Percentiles rank a stretch among this genome's conserved stretches.
Conservation (phyloP, 2,888 invertebrate species). For the Bedellia somnulentella region DNA sequence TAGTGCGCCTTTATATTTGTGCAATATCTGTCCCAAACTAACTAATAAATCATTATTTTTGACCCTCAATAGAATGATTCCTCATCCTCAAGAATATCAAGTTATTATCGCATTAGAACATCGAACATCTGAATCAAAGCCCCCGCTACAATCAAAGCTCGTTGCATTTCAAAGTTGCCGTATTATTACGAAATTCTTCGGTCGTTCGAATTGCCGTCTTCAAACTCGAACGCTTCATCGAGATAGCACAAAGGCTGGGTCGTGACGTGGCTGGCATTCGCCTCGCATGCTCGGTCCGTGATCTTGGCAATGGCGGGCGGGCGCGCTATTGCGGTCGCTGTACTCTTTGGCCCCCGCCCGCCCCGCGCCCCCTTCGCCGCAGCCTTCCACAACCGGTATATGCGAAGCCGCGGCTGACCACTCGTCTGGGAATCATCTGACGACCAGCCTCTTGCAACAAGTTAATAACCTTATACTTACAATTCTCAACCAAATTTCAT, state of each 20-base stretch:
- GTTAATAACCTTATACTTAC: no score
- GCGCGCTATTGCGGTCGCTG: constrained; percentile 50
- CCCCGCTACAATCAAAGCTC: no score
- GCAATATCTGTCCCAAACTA: no score
- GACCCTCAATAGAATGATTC: no score
- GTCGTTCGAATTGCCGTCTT: constrained; percentile 36
- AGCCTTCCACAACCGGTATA: constrained; percentile 7
- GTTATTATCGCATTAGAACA: no score
- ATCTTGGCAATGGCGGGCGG: constrained; percentile 63
- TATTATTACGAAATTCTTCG: constrained; percentile 15
- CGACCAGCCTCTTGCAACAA: constrained; percentile 47
- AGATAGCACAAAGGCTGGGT: constrained; percentile 37
- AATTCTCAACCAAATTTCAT: no score
- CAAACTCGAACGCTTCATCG: constrained; percentile 42
- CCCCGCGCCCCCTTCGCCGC: constrained; percentile 11
- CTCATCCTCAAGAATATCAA: no score
- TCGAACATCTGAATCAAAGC: no score
- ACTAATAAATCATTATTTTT: no score
- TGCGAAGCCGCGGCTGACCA: constrained; percentile 23
- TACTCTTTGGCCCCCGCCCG: constrained; percentile 27
- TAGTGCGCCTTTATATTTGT: no score
- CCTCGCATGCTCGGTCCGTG: constrained; percentile 56
- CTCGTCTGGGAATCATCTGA: constrained; percentile 48
- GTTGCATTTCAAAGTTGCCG: constrained; percentile 2
- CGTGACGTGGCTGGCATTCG: constrained; percentile 60